These are phyloP conservation scores for Misgurnus anguillicaudatus DNA, from an alignment of 2,113 vertebrate genomes.

Conservation along the genomic window DNA sequence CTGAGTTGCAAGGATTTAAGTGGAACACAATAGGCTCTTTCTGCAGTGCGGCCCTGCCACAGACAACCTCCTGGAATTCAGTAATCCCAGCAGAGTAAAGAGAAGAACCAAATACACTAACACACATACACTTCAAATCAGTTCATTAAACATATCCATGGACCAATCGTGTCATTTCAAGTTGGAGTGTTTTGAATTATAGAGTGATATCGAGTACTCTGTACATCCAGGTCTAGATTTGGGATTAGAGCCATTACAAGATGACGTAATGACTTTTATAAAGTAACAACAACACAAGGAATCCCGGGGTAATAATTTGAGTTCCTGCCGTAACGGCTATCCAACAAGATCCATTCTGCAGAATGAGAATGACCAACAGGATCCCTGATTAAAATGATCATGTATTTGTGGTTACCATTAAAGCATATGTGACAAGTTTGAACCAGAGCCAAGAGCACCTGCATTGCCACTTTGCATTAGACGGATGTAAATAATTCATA, in stretches of 20 bases:
- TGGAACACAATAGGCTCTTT: conserved; percentile 51
- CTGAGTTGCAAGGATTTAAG: conserved; percentile 47
- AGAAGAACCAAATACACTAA: not conserved
- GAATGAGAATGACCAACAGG: not conserved
- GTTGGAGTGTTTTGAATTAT: not conserved
- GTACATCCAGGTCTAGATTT: not conserved
- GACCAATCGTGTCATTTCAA: conserved; percentile 7
- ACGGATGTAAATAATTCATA: not conserved
- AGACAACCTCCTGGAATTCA: conserved; percentile 60
- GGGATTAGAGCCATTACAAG: not conserved
- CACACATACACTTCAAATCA: conserved; percentile 2
- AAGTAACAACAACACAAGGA: not conserved
- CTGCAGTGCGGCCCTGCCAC: conserved; percentile 39
- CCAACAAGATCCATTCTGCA: not conserved
- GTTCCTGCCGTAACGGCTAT: not conserved
- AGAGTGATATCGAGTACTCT: not conserved
- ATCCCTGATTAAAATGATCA: not conserved
- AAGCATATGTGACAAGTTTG: not conserved
- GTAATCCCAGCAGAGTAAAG: conserved; percentile 60
- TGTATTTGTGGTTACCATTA: not conserved
- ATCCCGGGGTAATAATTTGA: not conserved
- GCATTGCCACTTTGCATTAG: not conserved
- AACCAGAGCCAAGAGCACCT: not conserved
- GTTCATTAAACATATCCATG: not conserved
- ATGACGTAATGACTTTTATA: not conserved